phyloP scores from a whole-genome alignment of 2,113 vertebrate genomes.

The Ivindomyrus marchei region DNA sequence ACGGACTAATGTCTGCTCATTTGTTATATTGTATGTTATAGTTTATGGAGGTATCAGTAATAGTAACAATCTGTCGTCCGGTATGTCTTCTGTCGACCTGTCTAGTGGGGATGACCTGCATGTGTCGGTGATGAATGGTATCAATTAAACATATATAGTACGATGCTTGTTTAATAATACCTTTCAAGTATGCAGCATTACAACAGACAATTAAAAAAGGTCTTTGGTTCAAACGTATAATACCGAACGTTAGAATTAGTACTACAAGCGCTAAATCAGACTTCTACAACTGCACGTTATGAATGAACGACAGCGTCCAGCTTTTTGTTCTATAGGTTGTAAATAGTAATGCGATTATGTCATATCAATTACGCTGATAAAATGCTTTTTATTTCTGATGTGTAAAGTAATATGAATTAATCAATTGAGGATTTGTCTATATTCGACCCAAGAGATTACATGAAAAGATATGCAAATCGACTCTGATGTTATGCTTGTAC shows the following conservation, averaged over 20 bases:
- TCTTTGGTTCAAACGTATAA: background rate
- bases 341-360: background rate
- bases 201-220: background rate
- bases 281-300: background rate
- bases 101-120: background rate
- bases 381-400: background rate
- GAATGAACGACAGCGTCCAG: background rate
- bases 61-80: background rate
- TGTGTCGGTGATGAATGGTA: background rate
- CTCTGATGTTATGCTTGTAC: background rate
- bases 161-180: background rate
- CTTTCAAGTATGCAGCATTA: background rate
- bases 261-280: background rate
- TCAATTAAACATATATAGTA: background rate
- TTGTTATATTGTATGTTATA: background rate
- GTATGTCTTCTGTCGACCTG: background rate
- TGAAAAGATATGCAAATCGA: background rate
- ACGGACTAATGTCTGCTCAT: background rate
- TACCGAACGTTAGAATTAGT: background rate
- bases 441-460: background rate
- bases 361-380: background rate
- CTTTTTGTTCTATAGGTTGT: background rate
- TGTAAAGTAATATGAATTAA: background rate
- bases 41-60: background rate
- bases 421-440: background rate